These are phyloP conservation scores for Promerops cafer DNA, from an alignment of 2,113 vertebrate genomes.

Conservation along the genomic window DNA sequence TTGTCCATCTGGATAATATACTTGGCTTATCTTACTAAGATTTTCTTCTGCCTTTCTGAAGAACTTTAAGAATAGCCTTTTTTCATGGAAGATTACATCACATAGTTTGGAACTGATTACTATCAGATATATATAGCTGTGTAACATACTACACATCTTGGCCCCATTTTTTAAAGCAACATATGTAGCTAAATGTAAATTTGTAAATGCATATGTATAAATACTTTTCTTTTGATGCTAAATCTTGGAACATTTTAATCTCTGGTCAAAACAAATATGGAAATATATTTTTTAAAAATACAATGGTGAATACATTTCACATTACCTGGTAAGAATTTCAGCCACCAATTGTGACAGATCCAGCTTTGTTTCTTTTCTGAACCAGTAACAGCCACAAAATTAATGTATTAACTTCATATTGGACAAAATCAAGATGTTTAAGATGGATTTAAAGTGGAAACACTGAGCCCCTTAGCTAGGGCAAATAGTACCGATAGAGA, in stretches of 20 bases:
- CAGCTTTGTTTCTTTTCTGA: neutral
- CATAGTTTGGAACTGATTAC: neutral
- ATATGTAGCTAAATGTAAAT: neutral
- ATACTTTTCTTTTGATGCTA: neutral
- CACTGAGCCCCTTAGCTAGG: neutral
- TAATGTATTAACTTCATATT: neutral
- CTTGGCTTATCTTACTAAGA: neutral
- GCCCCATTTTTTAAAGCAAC: neutral
- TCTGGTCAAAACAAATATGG: neutral
- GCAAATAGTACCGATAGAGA: neutral
- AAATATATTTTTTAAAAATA: neutral
- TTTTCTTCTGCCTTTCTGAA: neutral
- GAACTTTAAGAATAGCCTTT: neutral
- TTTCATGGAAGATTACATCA: neutral
- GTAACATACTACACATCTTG: neutral
- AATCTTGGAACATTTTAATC: neutral
- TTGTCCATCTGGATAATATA: neutral
- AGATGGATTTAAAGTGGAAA: neutral
- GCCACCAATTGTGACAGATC: neutral
- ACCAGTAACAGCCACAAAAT: neutral
- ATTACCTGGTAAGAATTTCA: neutral
- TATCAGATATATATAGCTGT: neutral
- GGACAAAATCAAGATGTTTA: neutral
- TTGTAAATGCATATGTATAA: neutral
- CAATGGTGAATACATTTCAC: neutral